Evolutionary conservation across 2,888 invertebrate species (phyloP).

Genomic region (Chromoteleia sp.): DNA sequence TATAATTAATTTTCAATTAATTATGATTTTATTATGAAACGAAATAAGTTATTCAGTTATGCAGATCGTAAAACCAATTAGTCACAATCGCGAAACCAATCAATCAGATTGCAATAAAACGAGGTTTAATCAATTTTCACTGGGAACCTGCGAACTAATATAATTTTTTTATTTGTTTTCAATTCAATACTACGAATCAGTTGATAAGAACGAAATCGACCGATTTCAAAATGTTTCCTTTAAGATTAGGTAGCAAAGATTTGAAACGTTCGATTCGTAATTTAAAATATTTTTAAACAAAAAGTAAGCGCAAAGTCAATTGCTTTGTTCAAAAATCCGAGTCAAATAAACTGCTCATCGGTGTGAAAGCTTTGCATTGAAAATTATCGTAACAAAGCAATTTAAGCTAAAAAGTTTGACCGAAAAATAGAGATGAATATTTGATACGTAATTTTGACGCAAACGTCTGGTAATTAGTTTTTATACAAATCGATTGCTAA

Average conservation of each 20-base stretch:
- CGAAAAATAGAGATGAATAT: too few relatives aligned
- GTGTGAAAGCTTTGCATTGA: too few relatives aligned
- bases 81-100: too few relatives aligned
- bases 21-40: background rate
- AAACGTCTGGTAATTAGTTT: background rate
- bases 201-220: background rate
- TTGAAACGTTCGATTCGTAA: too few relatives aligned
- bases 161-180: background rate
- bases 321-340: too few relatives aligned
- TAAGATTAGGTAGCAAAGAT: too few relatives aligned
- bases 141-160: background rate
- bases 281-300: too few relatives aligned
- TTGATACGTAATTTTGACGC: too few relatives aligned
- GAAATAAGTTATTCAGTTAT: background rate
- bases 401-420: background rate
- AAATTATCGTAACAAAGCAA: background rate
- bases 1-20: background rate
- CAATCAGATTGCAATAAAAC: background rate
- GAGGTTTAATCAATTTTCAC: background rate
- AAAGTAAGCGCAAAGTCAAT: too few relatives aligned
- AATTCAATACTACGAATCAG: background rate
- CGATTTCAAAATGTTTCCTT: background rate
- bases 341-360: too few relatives aligned
- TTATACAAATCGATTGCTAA: background rate
- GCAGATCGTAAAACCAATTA: conserved; percentile 3